Base-by-base conservation (phyloP, 1,140 invertebrate genomes). In the Drosophila novamexicana region DNA sequence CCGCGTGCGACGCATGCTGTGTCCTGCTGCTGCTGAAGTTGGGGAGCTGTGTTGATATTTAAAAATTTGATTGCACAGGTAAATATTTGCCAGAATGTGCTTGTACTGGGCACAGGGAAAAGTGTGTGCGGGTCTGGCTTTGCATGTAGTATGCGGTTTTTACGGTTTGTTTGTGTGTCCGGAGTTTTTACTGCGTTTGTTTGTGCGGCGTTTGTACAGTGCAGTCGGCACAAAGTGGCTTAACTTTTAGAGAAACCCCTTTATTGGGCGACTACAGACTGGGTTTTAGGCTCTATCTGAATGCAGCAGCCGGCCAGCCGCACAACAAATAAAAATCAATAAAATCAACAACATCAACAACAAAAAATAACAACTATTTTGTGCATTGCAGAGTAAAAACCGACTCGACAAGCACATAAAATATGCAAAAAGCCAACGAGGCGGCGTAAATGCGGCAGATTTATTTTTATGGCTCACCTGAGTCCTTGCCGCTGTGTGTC, bases 21-120 rank as follows among this genome's bases (percentile, higher is more conserved):
- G n/a, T n/a, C n/a, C n/a, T n/a, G 73, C 49, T 22, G 59, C 47
- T 50, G 14, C 29, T 52, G 47, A 12, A 10, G 39, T 18, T 22
- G 49, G 22, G n/a, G 54, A 49, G 6, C 36, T 66, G 37, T 67
- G 73, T 71, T 70, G 65, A 77, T 79, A 59, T 83, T 86, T 89
- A 80, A 89, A 57, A 89, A 88, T 88, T 88, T 88, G 77, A 88
- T 88, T 89, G 84, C 61, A 50, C 70, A 73, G 84, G 84, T 90
- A 88, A 88, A 88, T 84, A 89, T 88, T 84, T 88, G 70, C 64
- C 40, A 7, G 14, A 32, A 37, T 42, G 58, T 64, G 54, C 39
- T 56, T 9, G 22, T 45, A 16, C 63, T 45, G 42, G 14, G 37
- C 18, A 12, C 42, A 18, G 40, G 34, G n/a, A 16, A 36, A 34